A percentile compares a stretch with the other conserved stretches of the same genome.
phyloP scores from a whole-genome alignment of 2,888 invertebrate species.

The Spilarctia lutea region DNA sequence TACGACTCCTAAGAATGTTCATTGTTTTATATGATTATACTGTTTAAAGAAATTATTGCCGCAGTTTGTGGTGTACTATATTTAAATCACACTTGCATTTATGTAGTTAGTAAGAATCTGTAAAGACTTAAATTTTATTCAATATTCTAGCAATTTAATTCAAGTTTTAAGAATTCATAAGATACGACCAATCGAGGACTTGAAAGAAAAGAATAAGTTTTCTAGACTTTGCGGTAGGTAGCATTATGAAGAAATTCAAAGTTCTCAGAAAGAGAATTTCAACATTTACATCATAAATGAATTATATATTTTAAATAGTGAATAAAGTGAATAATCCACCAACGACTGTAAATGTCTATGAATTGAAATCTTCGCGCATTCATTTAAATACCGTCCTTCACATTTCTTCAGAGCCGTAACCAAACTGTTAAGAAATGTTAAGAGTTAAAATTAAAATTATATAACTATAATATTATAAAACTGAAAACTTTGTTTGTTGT shows the following conservation, averaged over 20 bases:
- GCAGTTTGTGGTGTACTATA: no score
- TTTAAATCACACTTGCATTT: neutral
- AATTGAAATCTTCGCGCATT: neutral
- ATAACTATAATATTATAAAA: no score
- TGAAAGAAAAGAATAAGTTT: slow-evolving; percentile 10
- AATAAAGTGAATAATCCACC: neutral
- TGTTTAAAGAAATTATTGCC: no score
- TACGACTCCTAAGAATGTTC: no score
- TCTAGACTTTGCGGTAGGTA: neutral
- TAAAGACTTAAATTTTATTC: neutral
- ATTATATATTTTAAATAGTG: neutral
- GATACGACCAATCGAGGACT: neutral
- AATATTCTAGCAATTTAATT: neutral
- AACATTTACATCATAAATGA: neutral
- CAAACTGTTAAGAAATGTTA: neutral
- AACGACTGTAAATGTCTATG: neutral
- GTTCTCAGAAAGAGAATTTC: slow-evolving; percentile 14
- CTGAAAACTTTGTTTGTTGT: no score
- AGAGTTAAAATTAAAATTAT: no score
- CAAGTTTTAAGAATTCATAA: neutral
- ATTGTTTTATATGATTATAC: no score
- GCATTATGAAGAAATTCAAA: slow-evolving; percentile 3
- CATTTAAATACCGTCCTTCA: neutral
- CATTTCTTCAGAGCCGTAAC: neutral
- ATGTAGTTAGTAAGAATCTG: neutral